Conservation (phyloP, 2,797 vertebrate species). For the Sebastes miniatus region DNA sequence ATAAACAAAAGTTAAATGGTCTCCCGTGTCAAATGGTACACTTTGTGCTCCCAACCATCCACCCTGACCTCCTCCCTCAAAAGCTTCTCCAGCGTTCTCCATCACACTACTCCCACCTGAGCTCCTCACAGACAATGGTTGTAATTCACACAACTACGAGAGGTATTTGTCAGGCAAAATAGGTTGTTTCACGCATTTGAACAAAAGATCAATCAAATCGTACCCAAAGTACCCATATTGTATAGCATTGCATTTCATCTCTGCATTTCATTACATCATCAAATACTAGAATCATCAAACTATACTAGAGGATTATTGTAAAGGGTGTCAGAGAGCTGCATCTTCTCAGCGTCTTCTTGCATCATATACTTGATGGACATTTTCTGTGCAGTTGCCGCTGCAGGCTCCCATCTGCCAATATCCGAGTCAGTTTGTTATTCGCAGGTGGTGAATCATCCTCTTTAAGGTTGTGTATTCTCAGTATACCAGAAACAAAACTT, state of each 20-base stretch:
- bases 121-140: not conserved
- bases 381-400: conserved; percentile 40
- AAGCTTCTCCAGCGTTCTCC: no score
- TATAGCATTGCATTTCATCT: not conserved
- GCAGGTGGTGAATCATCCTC: conserved; percentile 66
- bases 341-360: conserved; percentile 8
- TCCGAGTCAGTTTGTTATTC: conserved; percentile 46
- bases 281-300: not conserved
- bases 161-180: not conserved
- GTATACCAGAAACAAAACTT: conserved; percentile 27
- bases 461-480: conserved; percentile 44
- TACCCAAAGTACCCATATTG: no score
- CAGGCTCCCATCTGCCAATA: conserved; percentile 56
- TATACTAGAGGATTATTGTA: not conserved
- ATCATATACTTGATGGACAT: conserved; percentile 31
- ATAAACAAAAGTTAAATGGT: not conserved
- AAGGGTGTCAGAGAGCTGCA: not conserved
- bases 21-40: not conserved
- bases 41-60: not conserved
- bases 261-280: not conserved
- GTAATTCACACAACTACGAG: not conserved
- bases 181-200: not conserved
- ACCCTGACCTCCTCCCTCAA: no score
- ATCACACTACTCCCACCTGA: not conserved
- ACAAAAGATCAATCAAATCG: not conserved